Evolutionary conservation across 2,113 vertebrate species (phyloP).

Genomic region (Ageneiosus marmoratus): DNA sequence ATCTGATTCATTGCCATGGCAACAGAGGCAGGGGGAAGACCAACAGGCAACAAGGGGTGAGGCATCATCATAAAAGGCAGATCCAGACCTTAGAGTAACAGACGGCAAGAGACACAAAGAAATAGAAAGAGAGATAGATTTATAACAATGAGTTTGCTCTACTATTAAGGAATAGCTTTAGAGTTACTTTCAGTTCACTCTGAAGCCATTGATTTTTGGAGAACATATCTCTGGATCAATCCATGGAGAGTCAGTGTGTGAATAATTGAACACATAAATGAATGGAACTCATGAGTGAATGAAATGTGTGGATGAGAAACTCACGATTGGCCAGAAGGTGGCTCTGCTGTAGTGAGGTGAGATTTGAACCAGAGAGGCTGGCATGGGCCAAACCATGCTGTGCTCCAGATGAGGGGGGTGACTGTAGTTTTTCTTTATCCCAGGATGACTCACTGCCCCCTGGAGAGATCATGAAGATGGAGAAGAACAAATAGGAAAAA

Average conservation of each 20-base stretch:
- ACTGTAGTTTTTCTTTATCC: constrained; percentile 88
- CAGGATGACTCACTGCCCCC: constrained; percentile 86
- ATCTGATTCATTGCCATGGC: constrained; percentile 96
- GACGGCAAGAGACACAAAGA: constrained; percentile 2
- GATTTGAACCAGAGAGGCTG: constrained; percentile 69
- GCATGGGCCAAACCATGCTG: constrained; percentile 75
- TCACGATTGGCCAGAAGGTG: constrained; percentile 85
- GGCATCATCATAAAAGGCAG: constrained; percentile 95
- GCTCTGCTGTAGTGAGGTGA: constrained; percentile 84
- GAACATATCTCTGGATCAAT: neutral
- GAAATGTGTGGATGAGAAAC: constrained; percentile 55
- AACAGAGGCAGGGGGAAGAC: constrained; percentile 88
- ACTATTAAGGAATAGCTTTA: neutral
- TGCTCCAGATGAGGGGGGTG: constrained; percentile 73
- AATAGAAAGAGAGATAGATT: neutral
- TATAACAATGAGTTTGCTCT: neutral
- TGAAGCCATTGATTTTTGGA: too few relatives aligned
- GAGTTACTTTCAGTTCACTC: neutral
- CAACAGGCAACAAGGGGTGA: constrained; percentile 88
- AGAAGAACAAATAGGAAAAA: neutral
- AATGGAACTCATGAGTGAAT: neutral
- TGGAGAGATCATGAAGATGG: constrained; percentile 62
- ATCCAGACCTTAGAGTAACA: constrained; percentile 74
- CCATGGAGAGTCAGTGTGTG: neutral
- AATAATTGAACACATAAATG: neutral